phyloP scores from a whole-genome alignment of 2,888 invertebrate species.

The Clivina fossor region DNA sequence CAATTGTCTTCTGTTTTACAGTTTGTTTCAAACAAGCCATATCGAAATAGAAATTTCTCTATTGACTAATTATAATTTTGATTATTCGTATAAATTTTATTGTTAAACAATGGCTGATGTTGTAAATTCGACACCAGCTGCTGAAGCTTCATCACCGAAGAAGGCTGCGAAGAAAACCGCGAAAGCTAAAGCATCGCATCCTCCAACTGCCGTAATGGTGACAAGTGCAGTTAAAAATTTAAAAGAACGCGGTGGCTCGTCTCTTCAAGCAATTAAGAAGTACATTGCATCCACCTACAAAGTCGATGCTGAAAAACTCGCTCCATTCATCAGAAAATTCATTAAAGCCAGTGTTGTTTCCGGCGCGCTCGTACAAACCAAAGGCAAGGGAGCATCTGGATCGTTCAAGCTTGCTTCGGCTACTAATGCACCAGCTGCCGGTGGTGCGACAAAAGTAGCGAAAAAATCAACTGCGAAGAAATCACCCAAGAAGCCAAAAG shows the following conservation, averaged over 20 bases:
- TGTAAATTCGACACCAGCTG: conserved; percentile 10
- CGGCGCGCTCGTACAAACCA: conserved; percentile 58
- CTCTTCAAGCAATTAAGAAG: conserved; percentile 62
- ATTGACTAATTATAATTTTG: no score
- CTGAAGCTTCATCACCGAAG: conserved; percentile 20
- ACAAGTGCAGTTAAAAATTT: conserved; percentile 57
- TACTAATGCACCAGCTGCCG: conserved; percentile 22
- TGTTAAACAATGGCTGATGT: conserved; percentile 14
- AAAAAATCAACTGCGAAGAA: conserved; percentile 40
- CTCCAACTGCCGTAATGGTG: conserved; percentile 60
- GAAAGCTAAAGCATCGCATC: conserved; percentile 48
- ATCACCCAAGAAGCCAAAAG: conserved; percentile 33
- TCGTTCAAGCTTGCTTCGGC: conserved; percentile 53
- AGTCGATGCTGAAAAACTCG: conserved; percentile 60
- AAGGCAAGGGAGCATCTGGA: conserved; percentile 59
- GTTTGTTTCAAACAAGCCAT: conserved; percentile 11
- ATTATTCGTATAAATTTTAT: no score
- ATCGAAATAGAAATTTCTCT: no score
- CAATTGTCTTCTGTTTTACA: not conserved
- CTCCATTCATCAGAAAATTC: conserved; percentile 62
- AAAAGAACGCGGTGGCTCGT: conserved; percentile 62
- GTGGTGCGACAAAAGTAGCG: conserved; percentile 35
- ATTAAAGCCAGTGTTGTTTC: conserved; percentile 59
- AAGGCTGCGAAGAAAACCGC: conserved; percentile 9
- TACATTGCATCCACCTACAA: conserved; percentile 63